Conservation (phyloP, 2,797 vertebrate genomes). For the Clarias laeviceps region DNA sequence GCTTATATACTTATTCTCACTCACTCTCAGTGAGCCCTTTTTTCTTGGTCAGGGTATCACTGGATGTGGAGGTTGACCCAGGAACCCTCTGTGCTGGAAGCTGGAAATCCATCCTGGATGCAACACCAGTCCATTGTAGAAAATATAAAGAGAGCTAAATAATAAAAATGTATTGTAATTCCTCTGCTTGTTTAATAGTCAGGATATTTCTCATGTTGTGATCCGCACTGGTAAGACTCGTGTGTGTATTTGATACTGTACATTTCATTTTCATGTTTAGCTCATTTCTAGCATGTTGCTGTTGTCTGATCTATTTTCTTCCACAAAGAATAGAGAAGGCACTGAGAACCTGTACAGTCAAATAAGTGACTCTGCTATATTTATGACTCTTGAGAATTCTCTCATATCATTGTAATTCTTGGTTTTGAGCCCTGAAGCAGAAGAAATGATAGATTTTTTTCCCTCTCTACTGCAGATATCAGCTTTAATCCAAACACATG, state of each 20-base stretch:
- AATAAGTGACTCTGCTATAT: not conserved
- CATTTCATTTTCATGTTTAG: not conserved
- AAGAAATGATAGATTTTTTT: not conserved
- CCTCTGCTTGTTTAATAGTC: not conserved
- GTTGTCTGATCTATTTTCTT: not conserved
- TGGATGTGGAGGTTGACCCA: not conserved
- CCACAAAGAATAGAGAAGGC: not conserved
- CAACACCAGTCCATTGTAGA: not conserved
- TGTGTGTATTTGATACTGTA: not conserved
- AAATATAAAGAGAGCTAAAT: not conserved
- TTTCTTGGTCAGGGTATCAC: not conserved
- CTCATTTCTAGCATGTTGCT: not conserved
- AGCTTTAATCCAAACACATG: slow-evolving; percentile 51
- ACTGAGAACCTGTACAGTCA: too few species aligned
- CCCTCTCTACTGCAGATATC: slow-evolving; percentile 34
- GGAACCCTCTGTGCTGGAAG: not conserved
- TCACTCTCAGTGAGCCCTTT: not conserved
- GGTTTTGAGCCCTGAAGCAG: not conserved
- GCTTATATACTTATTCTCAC: not conserved
- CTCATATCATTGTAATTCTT: not conserved
- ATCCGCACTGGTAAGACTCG: too few species aligned
- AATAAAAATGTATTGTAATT: not conserved
- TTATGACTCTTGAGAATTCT: slow-evolving; percentile 12
- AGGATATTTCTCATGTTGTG: not conserved
- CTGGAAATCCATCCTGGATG: not conserved